Percentiles rank a stretch among this genome's conserved stretches.
Conservation (phyloP, 2,888 invertebrate genomes). For the Cephus rjabovi region DNA sequence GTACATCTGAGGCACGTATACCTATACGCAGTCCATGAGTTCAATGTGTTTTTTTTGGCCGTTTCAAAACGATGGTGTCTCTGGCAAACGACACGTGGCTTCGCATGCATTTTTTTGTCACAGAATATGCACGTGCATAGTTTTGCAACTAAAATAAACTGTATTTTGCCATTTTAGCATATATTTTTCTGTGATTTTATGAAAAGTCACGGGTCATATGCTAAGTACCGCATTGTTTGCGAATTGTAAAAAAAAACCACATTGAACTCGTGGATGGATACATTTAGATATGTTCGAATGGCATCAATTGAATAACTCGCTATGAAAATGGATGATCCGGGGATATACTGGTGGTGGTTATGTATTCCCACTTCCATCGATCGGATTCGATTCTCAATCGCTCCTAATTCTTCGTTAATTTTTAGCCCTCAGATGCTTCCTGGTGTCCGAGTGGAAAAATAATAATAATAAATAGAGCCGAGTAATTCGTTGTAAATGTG, state of each 20-base stretch:
- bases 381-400: too few species aligned
- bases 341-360: not conserved
- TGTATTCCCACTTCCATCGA: not conserved
- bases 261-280: not conserved
- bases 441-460: too few species aligned
- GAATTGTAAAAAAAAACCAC: not conserved
- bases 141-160: not conserved
- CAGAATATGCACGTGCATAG: slow-evolving; percentile 17
- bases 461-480: too few species aligned
- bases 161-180: not conserved
- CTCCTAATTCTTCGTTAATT: too few species aligned
- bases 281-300: not conserved
- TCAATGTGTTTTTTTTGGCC: not conserved
- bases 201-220: too few species aligned
- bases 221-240: too few species aligned
- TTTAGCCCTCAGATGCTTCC: too few species aligned
- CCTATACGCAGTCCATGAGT: not conserved
- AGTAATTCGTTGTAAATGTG: too few species aligned
- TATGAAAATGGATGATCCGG: too few species aligned
- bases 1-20: not conserved
- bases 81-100: slow-evolving; percentile 11
- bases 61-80: slow-evolving; percentile 1
- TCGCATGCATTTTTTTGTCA: slow-evolving; percentile 19
- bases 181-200: not conserved
- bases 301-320: too few species aligned